Percentiles rank a stretch among this genome's conserved stretches.
phyloP scores from a whole-genome alignment of 2,888 invertebrate species.

The Phortica magna region DNA sequence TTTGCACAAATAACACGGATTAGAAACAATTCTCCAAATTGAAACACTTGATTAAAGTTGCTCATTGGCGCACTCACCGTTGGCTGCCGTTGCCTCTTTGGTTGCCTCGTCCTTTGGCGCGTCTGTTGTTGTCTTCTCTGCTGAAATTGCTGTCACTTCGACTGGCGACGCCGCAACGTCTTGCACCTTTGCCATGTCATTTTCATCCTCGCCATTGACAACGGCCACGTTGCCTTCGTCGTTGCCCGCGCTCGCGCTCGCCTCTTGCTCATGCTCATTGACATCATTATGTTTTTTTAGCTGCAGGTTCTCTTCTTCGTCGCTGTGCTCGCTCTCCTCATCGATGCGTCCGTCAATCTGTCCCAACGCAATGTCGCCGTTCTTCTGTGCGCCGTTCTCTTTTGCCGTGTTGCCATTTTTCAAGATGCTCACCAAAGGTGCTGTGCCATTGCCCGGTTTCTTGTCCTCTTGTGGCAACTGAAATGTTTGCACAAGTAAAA shows the following conservation, averaged over 20 bases:
- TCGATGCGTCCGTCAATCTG: slow-evolving; percentile 59
- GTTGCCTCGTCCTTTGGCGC: neutral
- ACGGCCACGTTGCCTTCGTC: slow-evolving; percentile 7
- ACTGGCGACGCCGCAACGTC: neutral
- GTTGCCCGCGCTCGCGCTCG: neutral
- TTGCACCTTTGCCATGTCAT: slow-evolving; percentile 27
- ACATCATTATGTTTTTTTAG: neutral
- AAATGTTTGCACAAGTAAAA: neutral
- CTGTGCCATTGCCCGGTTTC: slow-evolving; percentile 68
- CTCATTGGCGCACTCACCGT: neutral
- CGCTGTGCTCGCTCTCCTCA: slow-evolving; percentile 49
- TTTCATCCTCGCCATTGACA: slow-evolving; percentile 7
- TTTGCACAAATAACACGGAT: neutral
- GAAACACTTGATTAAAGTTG: too few relatives aligned
- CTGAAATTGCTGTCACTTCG: neutral
- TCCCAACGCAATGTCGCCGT: slow-evolving; percentile 57
- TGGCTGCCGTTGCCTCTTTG: neutral
- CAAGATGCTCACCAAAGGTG: slow-evolving; percentile 76
- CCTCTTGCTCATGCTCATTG: neutral
- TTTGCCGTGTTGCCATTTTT: slow-evolving; percentile 74
- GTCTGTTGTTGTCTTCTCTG: neutral
- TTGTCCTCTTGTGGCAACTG: slow-evolving; percentile 76
- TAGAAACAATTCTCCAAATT: too few relatives aligned
- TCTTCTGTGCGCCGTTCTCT: slow-evolving; percentile 62
- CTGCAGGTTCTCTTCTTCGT: neutral